Percentiles rank a stretch among this genome's conserved stretches.
phyloP scores from a whole-genome alignment of 2,113 vertebrate genomes.

The Oreochromis tanganicae region DNA sequence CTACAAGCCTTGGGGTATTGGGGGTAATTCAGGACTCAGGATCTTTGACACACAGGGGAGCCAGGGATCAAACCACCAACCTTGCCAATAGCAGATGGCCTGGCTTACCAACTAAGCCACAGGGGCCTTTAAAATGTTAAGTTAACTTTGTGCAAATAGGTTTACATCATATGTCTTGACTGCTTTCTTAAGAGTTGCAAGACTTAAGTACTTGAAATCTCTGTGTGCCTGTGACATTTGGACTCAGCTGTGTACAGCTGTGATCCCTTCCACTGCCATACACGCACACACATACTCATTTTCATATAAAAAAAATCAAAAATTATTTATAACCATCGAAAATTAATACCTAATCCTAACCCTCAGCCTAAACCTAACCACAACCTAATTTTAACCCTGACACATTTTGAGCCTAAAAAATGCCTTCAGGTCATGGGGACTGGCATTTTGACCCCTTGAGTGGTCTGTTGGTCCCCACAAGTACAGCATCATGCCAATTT shows the following conservation, averaged over 20 bases:
- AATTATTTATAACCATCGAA: background rate
- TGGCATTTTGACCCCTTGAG: background rate
- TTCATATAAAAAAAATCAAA: background rate
- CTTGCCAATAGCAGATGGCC: background rate
- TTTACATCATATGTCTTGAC: background rate
- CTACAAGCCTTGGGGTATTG: background rate
- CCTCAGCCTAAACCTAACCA: no score
- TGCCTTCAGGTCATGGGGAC: no score
- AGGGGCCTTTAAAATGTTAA: background rate
- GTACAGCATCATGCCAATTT: background rate
- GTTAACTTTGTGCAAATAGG: background rate
- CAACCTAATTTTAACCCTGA: no score
- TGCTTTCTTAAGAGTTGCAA: background rate
- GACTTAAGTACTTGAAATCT: background rate
- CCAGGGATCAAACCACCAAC: background rate
- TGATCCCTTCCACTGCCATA: background rate
- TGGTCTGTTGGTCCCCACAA: background rate
- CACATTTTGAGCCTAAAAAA: no score
- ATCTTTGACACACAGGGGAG: background rate
- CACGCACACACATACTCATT: background rate
- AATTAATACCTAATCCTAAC: fast-evolving
- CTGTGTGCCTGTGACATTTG: background rate
- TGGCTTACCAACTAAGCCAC: background rate
- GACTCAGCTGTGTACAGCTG: background rate
- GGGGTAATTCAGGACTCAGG: background rate